Conservation (phyloP, 2,113 vertebrate species). For the Glaucidium brasilianum region DNA sequence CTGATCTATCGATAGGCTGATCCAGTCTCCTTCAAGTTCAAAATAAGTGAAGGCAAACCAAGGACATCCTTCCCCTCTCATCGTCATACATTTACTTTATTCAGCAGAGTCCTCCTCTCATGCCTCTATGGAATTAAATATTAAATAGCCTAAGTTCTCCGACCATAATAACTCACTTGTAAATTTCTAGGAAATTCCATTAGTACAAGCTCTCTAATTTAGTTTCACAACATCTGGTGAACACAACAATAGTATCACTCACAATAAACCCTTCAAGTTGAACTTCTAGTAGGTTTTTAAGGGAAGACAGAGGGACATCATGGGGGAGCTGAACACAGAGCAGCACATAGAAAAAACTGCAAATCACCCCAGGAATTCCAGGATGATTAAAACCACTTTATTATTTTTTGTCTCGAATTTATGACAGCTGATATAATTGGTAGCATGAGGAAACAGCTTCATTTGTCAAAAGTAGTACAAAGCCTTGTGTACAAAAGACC, state of each 20-base stretch:
- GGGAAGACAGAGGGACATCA: background rate
- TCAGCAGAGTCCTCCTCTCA: background rate
- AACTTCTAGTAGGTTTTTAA: background rate
- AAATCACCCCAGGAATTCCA: background rate
- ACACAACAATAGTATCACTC: background rate
- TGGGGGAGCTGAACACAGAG: background rate
- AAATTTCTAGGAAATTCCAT: slow-evolving; percentile 48
- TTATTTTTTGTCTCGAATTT: background rate
- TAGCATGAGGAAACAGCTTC: background rate
- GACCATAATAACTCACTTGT: slow-evolving; percentile 21
- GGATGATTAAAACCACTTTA: background rate
- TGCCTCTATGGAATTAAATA: slow-evolving; percentile 23
- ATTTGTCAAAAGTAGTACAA: background rate
- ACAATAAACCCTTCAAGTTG: background rate
- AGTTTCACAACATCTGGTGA: slow-evolving; percentile 47
- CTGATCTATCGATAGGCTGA: background rate
- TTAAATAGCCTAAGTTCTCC: slow-evolving; percentile 25
- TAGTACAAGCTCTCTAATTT: slow-evolving; percentile 31
- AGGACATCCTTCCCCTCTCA: background rate
- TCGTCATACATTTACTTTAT: background rate
- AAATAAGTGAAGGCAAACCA: background rate
- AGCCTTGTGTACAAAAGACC: background rate
- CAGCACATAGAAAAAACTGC: background rate
- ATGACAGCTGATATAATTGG: background rate
- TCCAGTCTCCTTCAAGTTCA: background rate